phyloP scores from a whole-genome alignment of 1,140 invertebrate genomes.

The Scaptomyza pallida region DNA sequence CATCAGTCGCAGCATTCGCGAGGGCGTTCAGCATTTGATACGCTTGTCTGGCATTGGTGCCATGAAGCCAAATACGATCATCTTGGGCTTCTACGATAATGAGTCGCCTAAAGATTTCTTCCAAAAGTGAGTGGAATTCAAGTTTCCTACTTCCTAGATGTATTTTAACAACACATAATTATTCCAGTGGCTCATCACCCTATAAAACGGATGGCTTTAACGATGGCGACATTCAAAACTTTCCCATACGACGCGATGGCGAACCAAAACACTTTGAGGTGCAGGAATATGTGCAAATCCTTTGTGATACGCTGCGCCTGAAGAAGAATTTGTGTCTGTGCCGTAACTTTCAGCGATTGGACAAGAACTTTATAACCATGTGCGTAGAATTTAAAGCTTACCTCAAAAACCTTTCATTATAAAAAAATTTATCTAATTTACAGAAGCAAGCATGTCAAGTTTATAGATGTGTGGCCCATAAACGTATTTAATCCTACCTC shows the following conservation, averaged over 20 bases:
- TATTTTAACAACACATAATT: conserved; percentile 10
- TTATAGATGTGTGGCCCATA: conserved; percentile 98
- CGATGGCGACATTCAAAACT: conserved; percentile 81
- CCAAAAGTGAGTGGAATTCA: conserved; percentile 84
- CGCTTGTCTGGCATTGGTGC: conserved; percentile 97
- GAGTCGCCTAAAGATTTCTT: conserved; percentile 91
- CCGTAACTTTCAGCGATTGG: conserved; percentile 93
- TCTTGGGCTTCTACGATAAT: conserved; percentile 94
- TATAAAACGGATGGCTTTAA: conserved; percentile 84
- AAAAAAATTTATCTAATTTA: conserved; percentile 36
- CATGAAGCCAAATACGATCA: conserved; percentile 99
- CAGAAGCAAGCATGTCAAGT: conserved; percentile 87
- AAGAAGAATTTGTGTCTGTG: conserved; percentile 98
- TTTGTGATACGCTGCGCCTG: conserved; percentile 94
- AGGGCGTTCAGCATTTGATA: conserved; percentile 96
- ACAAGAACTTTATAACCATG: conserved; percentile 89
- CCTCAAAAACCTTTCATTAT: background rate
- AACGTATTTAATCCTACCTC: conserved; percentile 92
- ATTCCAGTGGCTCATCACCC: conserved; percentile 81
- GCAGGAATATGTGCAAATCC: conserved; percentile 94
- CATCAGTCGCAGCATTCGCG: conserved; percentile 91
- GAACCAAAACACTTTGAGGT: conserved; percentile 77
- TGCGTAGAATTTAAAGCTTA: conserved; percentile 70
- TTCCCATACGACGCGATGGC: conserved; percentile 83
- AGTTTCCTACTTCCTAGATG: too few species aligned